Evolutionary conservation across 1,140 invertebrate genomes (phyloP), one percentile per base, ranked within the genome.

Genomic region (Scaptodrosophila lebanonensis): DNA sequence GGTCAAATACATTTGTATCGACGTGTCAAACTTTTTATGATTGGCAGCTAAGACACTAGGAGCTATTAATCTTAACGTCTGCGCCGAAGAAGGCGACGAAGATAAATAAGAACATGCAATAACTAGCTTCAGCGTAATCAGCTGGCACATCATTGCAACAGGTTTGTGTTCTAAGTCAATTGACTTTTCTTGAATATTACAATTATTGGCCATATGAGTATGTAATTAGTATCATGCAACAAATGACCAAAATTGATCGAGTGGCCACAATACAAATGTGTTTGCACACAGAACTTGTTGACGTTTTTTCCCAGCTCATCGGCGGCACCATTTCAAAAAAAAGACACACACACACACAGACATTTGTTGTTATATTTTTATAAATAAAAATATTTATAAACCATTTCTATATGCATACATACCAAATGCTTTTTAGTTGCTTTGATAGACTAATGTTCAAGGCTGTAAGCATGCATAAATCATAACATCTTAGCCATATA

Each of bases 11-110:
- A 67, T 70, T 65, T 76, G 72, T 67, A 77, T 71, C 72, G 77
- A 77, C 66, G 71, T 53, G 72, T 50, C 72, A 73, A 77, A 73
- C 72, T 77, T 77, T 77, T 77, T 77, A 61, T 77, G 73, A 77
- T 77, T 77, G 72, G 72, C 72, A 77, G 72, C 66, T 45, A 48
- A 77, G 69, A 67, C 49, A 75, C 49, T 67, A 73, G 63, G 73
- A 77, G 72, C 72, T 71, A 77, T 77, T 77, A 77, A 77, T 79
- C 67, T 71, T 68, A 6, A 52, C 3, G 8, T 25, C 8, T 25
- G 3, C 22, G 22, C 22, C 22, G 3, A 25, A n/a, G 47, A 18
- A 25, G 6, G 16, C 48, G 32, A 35, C 43, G 50, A 44, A 39
- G 29, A 44, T 18, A 3, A 2, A 52, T n/a, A n/a, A n/a, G n/a